These are phyloP conservation scores for Picus viridis DNA, from an alignment of 2,797 vertebrate genomes.

Conservation along the genomic window DNA sequence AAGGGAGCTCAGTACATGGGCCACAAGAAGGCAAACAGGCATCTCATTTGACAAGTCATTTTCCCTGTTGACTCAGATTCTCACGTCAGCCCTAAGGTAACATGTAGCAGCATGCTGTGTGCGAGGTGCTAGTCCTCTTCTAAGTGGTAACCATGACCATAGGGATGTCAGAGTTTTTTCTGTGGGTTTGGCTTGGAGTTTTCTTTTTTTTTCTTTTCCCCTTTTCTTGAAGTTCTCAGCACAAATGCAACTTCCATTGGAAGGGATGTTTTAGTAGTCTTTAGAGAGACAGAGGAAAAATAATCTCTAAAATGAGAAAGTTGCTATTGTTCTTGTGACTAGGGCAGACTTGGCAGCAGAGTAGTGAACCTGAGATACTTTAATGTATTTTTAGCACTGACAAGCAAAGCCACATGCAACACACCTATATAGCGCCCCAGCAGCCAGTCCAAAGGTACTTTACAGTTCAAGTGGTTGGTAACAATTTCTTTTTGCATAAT, in stretches of 20 bases:
- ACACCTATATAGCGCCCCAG: not conserved
- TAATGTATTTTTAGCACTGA: constrained; percentile 13
- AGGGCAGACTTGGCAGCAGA: constrained; percentile 26
- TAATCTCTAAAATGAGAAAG: not conserved
- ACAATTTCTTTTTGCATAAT: not conserved
- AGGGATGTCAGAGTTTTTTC: not conserved
- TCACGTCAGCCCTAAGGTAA: not conserved
- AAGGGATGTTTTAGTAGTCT: constrained; percentile 9
- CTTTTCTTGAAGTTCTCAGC: not conserved
- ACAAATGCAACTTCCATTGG: constrained; percentile 3
- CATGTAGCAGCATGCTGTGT: constrained; percentile 33
- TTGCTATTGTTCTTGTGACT: constrained; percentile 13
- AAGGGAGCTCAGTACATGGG: constrained; percentile 41
- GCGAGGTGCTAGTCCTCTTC: not conserved
- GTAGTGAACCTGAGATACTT: constrained; percentile 6
- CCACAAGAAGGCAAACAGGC: constrained; percentile 24
- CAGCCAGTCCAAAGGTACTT: not conserved
- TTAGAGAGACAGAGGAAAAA: not conserved
- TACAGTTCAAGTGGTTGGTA: not conserved
- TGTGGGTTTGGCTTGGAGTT: not conserved
- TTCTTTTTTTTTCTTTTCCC: not conserved
- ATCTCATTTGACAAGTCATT: constrained; percentile 40
- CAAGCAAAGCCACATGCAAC: not conserved
- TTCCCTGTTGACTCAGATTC: constrained; percentile 18
- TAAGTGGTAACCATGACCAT: not conserved